These are phyloP conservation scores for Albula glossodonta DNA, from an alignment of 2,113 vertebrate genomes.

Conservation along the genomic window DNA sequence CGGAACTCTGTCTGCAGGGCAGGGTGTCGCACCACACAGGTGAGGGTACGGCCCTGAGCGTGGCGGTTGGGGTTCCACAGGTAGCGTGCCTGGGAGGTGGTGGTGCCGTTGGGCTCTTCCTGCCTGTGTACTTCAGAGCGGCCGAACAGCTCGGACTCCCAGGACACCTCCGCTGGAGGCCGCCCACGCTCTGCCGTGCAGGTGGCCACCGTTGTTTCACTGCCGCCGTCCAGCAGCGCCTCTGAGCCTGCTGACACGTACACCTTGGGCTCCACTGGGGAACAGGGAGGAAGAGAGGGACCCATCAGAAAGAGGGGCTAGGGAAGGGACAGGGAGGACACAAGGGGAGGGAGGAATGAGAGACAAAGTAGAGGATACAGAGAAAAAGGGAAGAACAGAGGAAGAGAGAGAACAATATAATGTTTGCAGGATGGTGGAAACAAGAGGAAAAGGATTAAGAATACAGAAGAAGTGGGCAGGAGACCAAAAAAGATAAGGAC, in stretches of 20 bases:
- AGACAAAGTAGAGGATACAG: not conserved
- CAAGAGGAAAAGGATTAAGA: too few relatives aligned
- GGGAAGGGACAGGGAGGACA: not conserved
- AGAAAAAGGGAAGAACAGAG: not conserved
- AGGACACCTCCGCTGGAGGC: slow-evolving; percentile 85
- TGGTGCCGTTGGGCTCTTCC: slow-evolving; percentile 81
- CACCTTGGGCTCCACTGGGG: slow-evolving; percentile 90
- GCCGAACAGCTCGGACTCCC: slow-evolving; percentile 85
- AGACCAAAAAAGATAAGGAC: too few relatives aligned
- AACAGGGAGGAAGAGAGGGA: not conserved
- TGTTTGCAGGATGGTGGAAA: too few relatives aligned
- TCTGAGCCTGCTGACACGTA: slow-evolving; percentile 80
- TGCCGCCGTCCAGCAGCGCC: slow-evolving; percentile 82
- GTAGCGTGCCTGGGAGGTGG: slow-evolving; percentile 79
- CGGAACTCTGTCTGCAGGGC: slow-evolving; percentile 84
- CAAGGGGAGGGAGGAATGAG: too few relatives aligned
- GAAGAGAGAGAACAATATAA: too few relatives aligned
- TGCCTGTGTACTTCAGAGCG: slow-evolving; percentile 70
- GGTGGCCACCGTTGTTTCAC: slow-evolving; percentile 83
- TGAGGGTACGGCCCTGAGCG: slow-evolving; percentile 82
- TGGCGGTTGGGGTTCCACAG: slow-evolving; percentile 80
- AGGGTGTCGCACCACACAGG: slow-evolving; percentile 89
- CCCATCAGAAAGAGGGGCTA: not conserved
- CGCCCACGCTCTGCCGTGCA: slow-evolving; percentile 90
- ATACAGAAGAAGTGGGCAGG: too few relatives aligned